Evolutionary conservation across 2,797 vertebrate genomes (phyloP), one percentile per base, ranked within the genome.

Genomic region (Orestias chungarensis): DNA sequence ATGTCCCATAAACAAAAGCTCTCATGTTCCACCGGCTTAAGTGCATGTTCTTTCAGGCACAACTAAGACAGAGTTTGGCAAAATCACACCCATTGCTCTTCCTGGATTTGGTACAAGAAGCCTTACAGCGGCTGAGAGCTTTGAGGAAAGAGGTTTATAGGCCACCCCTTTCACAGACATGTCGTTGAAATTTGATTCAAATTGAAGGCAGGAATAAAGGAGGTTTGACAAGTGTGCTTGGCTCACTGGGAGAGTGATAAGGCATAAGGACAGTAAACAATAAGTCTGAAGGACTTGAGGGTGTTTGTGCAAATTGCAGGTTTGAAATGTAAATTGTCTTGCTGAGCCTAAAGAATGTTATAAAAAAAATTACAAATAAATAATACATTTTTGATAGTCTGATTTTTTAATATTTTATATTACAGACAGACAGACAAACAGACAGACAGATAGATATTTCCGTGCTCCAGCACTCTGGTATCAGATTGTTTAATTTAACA

Each of bases 101-200:
- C 43, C 82, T 75, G 73, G 71, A 75, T 82, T 76, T 84, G 86
- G 79, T 85, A 88, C 72, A 43, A 76, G 46, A 74, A 71, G 83
- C 87, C 87, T 82, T 2, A 55, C 57, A 47, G 86, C 85, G 2
- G 82, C 73, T 10, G 31, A 78, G 79, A 83, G 65, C 62, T 74
- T 65, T 64, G 20, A 54, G 70, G 35, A 87, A 82, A 64, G 88
- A 78, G 87, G 87, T 83, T 91, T 88, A 73, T 92, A 84, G 90
- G 90, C 49, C 91, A 83, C 8, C 1, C n/a, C 40, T 50, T 80
- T 57, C 64, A 71, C 35, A 64, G 73, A 31, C 75, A 59, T 75
- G 87, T 87, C 79, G 67, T 38, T 23, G 9, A 1, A 75, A 74
- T 70, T 86, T 76, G 38, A 78, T 65, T 78, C 54, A 79, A 62